A percentile compares a stretch with the other conserved stretches of the same genome.
Evolutionary conservation across 2,113 vertebrate genomes (phyloP).

Genomic region (Sander lucioperca): DNA sequence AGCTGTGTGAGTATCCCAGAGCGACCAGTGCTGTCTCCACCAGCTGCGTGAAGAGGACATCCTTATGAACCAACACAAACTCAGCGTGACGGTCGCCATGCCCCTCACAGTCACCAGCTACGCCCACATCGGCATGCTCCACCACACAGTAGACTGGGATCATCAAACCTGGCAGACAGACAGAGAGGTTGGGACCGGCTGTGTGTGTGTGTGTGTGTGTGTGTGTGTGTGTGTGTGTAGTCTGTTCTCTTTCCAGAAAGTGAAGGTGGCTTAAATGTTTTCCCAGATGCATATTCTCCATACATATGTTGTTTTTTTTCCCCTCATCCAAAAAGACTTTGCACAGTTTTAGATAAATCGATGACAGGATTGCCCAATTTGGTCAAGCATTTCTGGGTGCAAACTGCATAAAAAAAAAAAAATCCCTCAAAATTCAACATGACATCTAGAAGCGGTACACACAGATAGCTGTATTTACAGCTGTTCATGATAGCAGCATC

Average conservation of each 20-base stretch:
- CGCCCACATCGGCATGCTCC: slow-evolving; percentile 90
- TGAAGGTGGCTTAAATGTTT: background rate
- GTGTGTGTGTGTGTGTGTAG: background rate
- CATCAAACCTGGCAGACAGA: slow-evolving; percentile 88
- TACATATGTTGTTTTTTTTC: too few relatives aligned
- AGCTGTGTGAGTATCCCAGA: slow-evolving; percentile 96
- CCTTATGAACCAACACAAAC: slow-evolving; percentile 95
- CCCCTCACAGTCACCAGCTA: slow-evolving; percentile 88
- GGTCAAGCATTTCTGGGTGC: background rate
- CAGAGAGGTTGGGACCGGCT: background rate
- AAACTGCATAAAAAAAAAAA: background rate
- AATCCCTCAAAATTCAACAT: background rate
- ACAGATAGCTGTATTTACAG: background rate
- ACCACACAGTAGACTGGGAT: slow-evolving; percentile 98
- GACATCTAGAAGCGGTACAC: background rate
- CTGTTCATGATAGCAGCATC: background rate
- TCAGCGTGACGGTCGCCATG: slow-evolving; percentile 93
- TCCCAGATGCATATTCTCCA: too few relatives aligned
- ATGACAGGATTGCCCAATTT: background rate
- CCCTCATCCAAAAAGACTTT: too few relatives aligned
- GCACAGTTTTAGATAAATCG: too few relatives aligned
- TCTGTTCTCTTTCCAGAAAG: background rate
- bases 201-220: too few relatives aligned
- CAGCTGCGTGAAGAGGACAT: slow-evolving; percentile 97
- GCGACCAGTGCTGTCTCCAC: slow-evolving; percentile 96